A percentile compares a stretch with the other conserved stretches of the same genome.
Evolutionary conservation across 2,113 vertebrate genomes (phyloP).

Genomic region (Sturnus vulgaris): DNA sequence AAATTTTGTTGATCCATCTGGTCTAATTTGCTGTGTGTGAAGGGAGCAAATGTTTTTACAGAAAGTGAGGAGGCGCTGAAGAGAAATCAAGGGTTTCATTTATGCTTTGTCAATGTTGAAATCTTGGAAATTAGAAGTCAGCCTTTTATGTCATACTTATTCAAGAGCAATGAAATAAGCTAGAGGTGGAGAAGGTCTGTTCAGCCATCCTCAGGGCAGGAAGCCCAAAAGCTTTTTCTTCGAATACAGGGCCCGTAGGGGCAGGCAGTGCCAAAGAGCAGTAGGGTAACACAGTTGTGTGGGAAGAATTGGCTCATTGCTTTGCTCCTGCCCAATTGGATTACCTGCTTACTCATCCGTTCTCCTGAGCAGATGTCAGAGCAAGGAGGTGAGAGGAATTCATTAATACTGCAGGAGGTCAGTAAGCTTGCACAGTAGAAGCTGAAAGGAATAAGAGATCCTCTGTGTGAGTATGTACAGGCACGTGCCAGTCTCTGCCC

Average conservation of each 20-base stretch:
- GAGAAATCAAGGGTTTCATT: neutral
- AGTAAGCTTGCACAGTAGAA: slow-evolving; percentile 3
- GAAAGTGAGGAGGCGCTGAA: neutral
- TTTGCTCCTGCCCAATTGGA: slow-evolving; percentile 63
- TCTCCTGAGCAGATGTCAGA: slow-evolving; percentile 69
- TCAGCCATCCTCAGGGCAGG: neutral
- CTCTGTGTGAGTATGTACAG: neutral
- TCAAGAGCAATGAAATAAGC: neutral
- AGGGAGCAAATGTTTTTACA: neutral
- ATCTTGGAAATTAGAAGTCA: neutral
- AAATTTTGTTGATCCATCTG: neutral
- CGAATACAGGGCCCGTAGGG: neutral
- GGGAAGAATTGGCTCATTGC: slow-evolving; percentile 41
- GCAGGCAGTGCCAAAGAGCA: neutral
- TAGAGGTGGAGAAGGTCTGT: neutral
- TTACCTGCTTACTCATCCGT: slow-evolving; percentile 71
- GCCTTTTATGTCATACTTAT: neutral
- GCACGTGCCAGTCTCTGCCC: neutral
- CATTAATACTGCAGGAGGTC: slow-evolving; percentile 63
- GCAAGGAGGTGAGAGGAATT: slow-evolving; percentile 66
- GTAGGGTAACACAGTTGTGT: neutral
- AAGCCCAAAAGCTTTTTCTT: neutral
- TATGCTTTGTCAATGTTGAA: neutral
- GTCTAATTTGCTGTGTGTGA: neutral
- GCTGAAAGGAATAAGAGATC: slow-evolving; percentile 4